Conservation (phyloP, 1,140 invertebrate genomes). For the Popillia japonica region DNA sequence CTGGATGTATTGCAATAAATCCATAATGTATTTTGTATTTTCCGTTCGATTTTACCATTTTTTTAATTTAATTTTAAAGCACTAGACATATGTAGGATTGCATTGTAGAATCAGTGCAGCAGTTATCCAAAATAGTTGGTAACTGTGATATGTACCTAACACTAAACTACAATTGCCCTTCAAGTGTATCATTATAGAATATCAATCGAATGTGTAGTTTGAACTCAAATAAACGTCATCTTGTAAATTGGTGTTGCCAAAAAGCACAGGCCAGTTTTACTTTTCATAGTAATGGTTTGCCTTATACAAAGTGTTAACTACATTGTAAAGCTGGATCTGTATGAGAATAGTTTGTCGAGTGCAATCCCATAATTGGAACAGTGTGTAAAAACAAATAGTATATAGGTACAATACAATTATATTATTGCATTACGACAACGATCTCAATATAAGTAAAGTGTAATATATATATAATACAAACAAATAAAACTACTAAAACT, state of each 20-base stretch:
- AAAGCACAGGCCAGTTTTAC: neutral
- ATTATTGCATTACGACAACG: too few relatives aligned
- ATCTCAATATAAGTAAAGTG: too few relatives aligned
- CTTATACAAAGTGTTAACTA: too few relatives aligned
- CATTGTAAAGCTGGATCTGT: too few relatives aligned
- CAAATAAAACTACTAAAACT: too few relatives aligned
- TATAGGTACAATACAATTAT: too few relatives aligned
- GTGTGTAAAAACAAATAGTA: too few relatives aligned
- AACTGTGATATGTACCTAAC: slow-evolving; percentile 56
- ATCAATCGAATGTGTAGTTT: slow-evolving; percentile 22
- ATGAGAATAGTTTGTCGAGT: too few relatives aligned
- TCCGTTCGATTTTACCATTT: neutral
- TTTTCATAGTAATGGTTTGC: too few relatives aligned
- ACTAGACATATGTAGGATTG: slow-evolving; percentile 54
- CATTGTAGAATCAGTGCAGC: slow-evolving; percentile 51
- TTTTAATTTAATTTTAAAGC: slow-evolving; percentile 48
- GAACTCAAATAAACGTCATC: neutral
- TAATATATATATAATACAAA: too few relatives aligned
- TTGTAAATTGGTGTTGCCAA: neutral
- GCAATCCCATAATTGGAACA: too few relatives aligned
- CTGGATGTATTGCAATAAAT: slow-evolving; percentile 48
- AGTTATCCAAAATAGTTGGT: slow-evolving; percentile 46
- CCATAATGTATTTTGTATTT: slow-evolving; percentile 18
- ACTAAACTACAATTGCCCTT: slow-evolving; percentile 50
- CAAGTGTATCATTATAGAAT: slow-evolving; percentile 36